Percentiles rank a stretch among this genome's conserved stretches.
These are phyloP conservation scores for Microdon myrmicae DNA, from an alignment of 2,888 invertebrate genomes.

Conservation along the genomic window DNA sequence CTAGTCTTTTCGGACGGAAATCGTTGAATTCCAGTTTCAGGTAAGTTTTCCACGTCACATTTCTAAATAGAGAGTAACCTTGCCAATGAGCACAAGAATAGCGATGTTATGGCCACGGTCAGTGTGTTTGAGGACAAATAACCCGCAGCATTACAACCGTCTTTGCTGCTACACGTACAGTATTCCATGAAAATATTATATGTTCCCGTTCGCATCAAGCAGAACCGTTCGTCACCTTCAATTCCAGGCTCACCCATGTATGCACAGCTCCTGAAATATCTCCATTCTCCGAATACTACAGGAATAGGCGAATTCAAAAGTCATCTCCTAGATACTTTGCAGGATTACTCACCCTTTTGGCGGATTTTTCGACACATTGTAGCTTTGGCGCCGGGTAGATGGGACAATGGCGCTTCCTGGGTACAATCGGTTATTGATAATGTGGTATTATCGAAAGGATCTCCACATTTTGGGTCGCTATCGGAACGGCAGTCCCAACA, in stretches of 20 bases:
- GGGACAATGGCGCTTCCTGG: conserved; percentile 71
- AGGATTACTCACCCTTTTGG: conserved; percentile 77
- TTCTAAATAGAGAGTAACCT: conserved; percentile 42
- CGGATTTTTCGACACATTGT: conserved; percentile 92
- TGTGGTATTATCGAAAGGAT: conserved; percentile 91
- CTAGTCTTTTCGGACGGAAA: too few species aligned
- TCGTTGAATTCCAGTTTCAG: too few species aligned
- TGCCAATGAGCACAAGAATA: conserved; percentile 47
- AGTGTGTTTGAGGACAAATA: conserved; percentile 63
- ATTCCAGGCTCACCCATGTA: conserved; percentile 92
- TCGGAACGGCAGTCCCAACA: conserved; percentile 93
- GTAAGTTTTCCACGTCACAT: too few species aligned
- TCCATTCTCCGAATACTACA: conserved; percentile 87
- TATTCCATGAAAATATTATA: conserved; percentile 95
- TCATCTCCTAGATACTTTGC: conserved; percentile 3
- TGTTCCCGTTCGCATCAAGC: conserved; percentile 88
- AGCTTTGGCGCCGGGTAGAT: conserved; percentile 76
- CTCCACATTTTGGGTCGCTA: conserved; percentile 88
- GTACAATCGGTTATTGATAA: conserved; percentile 86
- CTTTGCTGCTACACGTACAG: conserved; percentile 92
- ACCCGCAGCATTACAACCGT: conserved; percentile 83
- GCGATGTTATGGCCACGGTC: conserved; percentile 52
- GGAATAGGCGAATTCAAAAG: neutral
- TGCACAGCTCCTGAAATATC: conserved; percentile 88
- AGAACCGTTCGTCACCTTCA: conserved; percentile 88